phyloP scores from a whole-genome alignment of 2,888 invertebrate species.

The Drosophila anomalata region DNA sequence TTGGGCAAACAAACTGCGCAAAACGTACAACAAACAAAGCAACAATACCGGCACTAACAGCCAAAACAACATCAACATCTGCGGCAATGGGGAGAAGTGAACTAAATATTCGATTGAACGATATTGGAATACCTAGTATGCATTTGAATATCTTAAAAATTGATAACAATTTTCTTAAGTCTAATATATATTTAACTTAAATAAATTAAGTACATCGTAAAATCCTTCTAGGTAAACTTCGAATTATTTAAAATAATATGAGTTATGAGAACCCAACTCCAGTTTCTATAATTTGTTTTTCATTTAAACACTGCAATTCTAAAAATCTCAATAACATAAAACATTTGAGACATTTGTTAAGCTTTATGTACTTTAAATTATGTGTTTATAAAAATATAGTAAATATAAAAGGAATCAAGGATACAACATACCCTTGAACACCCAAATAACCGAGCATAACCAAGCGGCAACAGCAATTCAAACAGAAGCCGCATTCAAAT shows the following conservation, averaged over 20 bases:
- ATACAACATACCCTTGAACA: background rate
- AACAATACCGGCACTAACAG: slow-evolving; percentile 33
- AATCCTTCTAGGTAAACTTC: too few relatives aligned
- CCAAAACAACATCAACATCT: slow-evolving; percentile 19
- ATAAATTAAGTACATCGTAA: too few relatives aligned
- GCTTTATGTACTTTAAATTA: background rate
- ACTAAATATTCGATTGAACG: background rate
- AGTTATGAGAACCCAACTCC: too few relatives aligned
- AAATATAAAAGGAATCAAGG: background rate
- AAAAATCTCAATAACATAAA: too few relatives aligned
- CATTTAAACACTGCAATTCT: too few relatives aligned
- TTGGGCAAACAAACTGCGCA: slow-evolving; percentile 50
- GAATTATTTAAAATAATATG: too few relatives aligned
- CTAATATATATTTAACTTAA: too few relatives aligned
- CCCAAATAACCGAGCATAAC: slow-evolving; percentile 9
- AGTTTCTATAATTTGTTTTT: too few relatives aligned
- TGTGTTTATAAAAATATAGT: background rate
- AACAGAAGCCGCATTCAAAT: slow-evolving; percentile 53
- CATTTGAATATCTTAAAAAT: background rate
- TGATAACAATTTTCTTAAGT: background rate
- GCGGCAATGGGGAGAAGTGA: background rate
- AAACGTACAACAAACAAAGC: slow-evolving; percentile 28
- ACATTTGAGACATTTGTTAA: too few relatives aligned
- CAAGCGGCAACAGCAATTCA: slow-evolving; percentile 22
- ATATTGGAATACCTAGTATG: background rate